Conservation (phyloP, 2,113 vertebrate genomes). For the Irena cyanogastra region DNA sequence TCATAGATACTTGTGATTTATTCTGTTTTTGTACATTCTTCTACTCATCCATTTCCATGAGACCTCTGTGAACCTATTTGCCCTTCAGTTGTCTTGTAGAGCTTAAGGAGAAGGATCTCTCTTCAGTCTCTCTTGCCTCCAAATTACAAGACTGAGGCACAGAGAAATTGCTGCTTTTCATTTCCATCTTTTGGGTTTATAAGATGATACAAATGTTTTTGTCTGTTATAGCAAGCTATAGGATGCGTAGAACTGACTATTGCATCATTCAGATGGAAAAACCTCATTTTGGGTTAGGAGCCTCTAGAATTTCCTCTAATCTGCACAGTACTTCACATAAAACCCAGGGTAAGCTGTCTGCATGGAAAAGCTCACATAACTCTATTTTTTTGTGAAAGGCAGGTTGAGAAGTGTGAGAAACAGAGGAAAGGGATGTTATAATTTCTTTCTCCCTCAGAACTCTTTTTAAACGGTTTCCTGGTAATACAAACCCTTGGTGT, state of each 20-base stretch:
- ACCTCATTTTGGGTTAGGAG: not conserved
- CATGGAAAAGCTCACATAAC: not conserved
- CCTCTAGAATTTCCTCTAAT: not conserved
- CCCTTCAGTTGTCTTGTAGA: not conserved
- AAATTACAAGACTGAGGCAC: not conserved
- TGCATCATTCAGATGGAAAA: not conserved
- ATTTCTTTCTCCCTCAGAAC: slow-evolving; percentile 36
- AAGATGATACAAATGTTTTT: not conserved
- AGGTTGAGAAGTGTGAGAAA: slow-evolving; percentile 35
- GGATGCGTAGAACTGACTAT: not conserved
- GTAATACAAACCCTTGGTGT: slow-evolving; percentile 41
- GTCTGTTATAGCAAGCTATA: not conserved
- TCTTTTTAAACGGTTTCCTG: slow-evolving; percentile 41
- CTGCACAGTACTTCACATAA: not conserved
- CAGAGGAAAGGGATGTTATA: slow-evolving; percentile 8
- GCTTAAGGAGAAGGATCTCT: not conserved
- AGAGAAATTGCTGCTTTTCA: not conserved
- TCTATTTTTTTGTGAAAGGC: not conserved
- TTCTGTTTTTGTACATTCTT: not conserved
- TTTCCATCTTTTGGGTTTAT: not conserved
- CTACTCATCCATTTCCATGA: not conserved
- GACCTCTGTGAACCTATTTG: not conserved
- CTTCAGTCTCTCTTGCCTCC: not conserved
- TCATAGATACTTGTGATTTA: not conserved
- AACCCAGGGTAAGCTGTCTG: not conserved